These are phyloP conservation scores for Nothocercus nigrocapillus DNA, from an alignment of 2,113 vertebrate species.

Conservation along the genomic window DNA sequence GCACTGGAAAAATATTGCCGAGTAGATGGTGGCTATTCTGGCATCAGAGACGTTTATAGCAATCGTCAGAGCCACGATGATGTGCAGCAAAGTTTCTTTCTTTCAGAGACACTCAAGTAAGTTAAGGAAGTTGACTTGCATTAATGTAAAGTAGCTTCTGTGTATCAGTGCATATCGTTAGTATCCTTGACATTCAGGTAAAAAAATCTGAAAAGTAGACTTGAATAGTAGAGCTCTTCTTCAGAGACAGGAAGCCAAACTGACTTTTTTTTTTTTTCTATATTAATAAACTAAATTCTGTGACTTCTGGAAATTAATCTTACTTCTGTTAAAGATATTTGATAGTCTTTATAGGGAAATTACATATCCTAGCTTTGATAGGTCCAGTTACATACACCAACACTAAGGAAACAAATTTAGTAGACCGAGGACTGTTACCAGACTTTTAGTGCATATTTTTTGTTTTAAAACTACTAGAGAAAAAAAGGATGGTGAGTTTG, in stretches of 20 bases:
- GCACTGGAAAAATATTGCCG: constrained; percentile 92
- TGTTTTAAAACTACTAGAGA: background rate
- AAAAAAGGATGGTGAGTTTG: background rate
- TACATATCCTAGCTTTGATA: background rate
- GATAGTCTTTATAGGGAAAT: background rate
- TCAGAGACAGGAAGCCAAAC: background rate
- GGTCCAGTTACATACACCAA: background rate
- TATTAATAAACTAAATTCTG: background rate
- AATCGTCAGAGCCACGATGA: constrained; percentile 87
- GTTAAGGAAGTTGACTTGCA: constrained; percentile 35
- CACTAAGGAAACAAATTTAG: background rate
- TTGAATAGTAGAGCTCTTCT: background rate
- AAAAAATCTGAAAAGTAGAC: background rate
- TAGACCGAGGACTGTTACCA: background rate
- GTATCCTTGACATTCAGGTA: background rate
- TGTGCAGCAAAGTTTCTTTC: constrained; percentile 97
- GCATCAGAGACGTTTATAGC: constrained; percentile 91
- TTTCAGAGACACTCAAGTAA: constrained; percentile 98
- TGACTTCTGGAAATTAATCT: background rate
- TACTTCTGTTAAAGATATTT: background rate
- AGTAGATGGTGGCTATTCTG: constrained; percentile 92
- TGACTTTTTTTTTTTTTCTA: background rate
- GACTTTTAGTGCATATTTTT: background rate
- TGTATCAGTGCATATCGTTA: background rate
- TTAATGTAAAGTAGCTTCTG: background rate